These are phyloP conservation scores for Graphium colonna DNA, from an alignment of 2,888 invertebrate species.

Conservation along the genomic window DNA sequence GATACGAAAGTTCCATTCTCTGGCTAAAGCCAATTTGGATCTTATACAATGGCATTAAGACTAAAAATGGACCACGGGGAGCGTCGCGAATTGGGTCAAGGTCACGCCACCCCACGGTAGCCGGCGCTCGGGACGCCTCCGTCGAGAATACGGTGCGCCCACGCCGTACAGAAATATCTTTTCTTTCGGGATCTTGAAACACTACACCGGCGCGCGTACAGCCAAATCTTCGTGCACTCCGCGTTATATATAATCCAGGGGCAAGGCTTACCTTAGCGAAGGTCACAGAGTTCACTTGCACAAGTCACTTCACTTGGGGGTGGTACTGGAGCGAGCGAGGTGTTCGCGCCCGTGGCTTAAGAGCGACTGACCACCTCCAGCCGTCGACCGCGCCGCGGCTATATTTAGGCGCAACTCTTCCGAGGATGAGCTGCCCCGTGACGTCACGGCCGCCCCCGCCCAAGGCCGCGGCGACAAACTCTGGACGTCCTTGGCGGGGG, in stretches of 20 bases:
- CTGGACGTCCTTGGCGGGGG: conserved; percentile 55
- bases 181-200: conserved; percentile 68
- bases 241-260: neutral
- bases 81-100: conserved; percentile 57
- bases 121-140: conserved; percentile 31
- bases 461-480: conserved; percentile 55
- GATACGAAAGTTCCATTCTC: too few species aligned
- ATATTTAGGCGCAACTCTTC: conserved; percentile 58
- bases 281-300: conserved; percentile 52
- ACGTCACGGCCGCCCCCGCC: conserved; percentile 34
- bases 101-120: conserved; percentile 46
- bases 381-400: conserved; percentile 49
- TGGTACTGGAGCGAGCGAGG: conserved; percentile 73
- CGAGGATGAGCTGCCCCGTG: conserved; percentile 58
- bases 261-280: conserved; percentile 39
- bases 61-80: conserved; percentile 21
- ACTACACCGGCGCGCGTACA: conserved; percentile 52
- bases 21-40: neutral
- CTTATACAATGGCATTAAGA: conserved; percentile 17
- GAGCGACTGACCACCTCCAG: conserved; percentile 64
- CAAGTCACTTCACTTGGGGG: conserved; percentile 70
- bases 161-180: conserved; percentile 71
- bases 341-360: conserved; percentile 73
- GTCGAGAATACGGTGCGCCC: conserved; percentile 42
- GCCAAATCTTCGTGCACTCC: neutral